phyloP scores from a whole-genome alignment of 1,140 invertebrate genomes.

The Spodoptera frugiperda region DNA sequence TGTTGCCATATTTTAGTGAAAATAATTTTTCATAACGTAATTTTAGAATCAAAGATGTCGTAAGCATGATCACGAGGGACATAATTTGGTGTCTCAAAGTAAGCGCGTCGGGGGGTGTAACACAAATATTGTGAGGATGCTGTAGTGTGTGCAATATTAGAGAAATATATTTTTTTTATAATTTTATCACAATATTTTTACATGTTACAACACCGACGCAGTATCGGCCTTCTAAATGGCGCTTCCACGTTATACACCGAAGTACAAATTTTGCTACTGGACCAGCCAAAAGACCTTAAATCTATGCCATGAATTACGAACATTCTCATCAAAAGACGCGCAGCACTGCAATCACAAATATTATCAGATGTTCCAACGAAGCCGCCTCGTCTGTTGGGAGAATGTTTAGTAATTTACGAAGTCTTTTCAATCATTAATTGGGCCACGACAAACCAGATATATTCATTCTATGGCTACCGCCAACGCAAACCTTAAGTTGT shows the following conservation, averaged over 20 bases:
- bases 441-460: conserved; percentile 7
- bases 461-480: background rate
- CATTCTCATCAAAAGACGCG: conserved; percentile 17
- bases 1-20: conserved; percentile 58
- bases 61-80: conserved; percentile 61
- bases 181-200: conserved; percentile 47
- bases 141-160: conserved; percentile 32
- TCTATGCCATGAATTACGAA: conserved; percentile 41
- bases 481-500: conserved; percentile 8
- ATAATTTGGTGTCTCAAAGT: conserved; percentile 51
- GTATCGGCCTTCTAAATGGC: conserved; percentile 44
- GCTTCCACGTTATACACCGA: conserved; percentile 47
- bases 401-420: conserved; percentile 35
- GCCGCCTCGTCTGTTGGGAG: background rate
- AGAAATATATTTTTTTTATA: conserved; percentile 36
- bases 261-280: conserved; percentile 45
- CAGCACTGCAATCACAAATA: conserved; percentile 23
- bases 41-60: conserved; percentile 53
- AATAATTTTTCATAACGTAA: conserved; percentile 48
- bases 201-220: conserved; percentile 51
- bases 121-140: conserved; percentile 50
- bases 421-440: conserved; percentile 31
- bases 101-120: conserved; percentile 55
- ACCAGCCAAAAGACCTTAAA: conserved; percentile 53
- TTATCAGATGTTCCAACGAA: conserved; percentile 18